Evolutionary conservation across 2,113 vertebrate genomes (phyloP), one percentile per base, ranked within the genome.

Genomic region (Nerophis lumbriciformis): DNA sequence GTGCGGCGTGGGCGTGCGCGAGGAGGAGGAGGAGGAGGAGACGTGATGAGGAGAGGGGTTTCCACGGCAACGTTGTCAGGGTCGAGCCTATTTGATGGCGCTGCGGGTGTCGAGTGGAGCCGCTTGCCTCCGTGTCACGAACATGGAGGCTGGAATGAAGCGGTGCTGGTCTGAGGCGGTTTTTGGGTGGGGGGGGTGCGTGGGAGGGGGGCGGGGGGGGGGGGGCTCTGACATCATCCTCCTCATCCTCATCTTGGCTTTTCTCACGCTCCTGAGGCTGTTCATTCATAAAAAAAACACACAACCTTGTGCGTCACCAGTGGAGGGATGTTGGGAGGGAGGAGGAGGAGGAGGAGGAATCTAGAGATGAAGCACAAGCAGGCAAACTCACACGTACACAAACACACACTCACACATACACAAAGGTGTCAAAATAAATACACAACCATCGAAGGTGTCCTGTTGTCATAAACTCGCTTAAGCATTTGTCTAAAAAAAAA

Each of bases 51-150:
- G 71, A 70, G 86, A 83, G 65, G 62, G 48, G 84, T 88, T 82
- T 78, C 87, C 84, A 85, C 14, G 58, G 83, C 69, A 88, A 85
- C 85, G 55, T 80, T 78, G 70, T 79, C 62, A 64, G 78, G 63
- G 61, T n/a, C 8, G 13, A 63, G 67, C 76, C 12, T 51, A 68
- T 66, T 48, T 63, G 61, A 79, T 57, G 61, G 36, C 58, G 59
- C 64, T 55, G 64, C 19, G 47, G 67, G 57, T 77, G 68, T 77
- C 72, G 71, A 39, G 66, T 59, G 5, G 42, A 70, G 49, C 55
- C 7, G 53, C 14, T 60, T 48, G 47, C 9, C 50, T 65, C 11
- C 0, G 48, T 49, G 16, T 6, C 47, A 11, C 13, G 19, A 57
- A 21, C 6, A 62, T 47, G 21, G 9, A 35, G 42, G 52, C 19